Conservation (phyloP, 2,888 invertebrate genomes). For the Philaethria dido region DNA sequence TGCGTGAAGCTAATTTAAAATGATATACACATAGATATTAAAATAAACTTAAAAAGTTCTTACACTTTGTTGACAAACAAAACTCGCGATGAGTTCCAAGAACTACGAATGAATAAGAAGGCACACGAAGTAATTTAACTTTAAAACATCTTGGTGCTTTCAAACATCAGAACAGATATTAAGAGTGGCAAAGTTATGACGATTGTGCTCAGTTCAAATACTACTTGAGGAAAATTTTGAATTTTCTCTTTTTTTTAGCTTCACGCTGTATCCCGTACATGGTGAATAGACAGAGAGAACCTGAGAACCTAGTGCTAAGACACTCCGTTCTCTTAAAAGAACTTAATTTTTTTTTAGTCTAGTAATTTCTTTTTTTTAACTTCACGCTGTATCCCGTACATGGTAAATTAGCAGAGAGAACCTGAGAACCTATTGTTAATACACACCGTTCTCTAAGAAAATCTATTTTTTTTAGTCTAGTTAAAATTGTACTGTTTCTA, state of each 20-base stretch:
- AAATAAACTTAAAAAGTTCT: background rate
- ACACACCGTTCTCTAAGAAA: too few species aligned
- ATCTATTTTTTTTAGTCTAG: too few species aligned
- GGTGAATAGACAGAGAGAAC: background rate
- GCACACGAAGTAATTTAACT: conserved; percentile 20
- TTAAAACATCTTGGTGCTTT: conserved; percentile 8
- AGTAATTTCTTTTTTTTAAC: too few species aligned
- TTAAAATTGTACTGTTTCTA: too few species aligned
- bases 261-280: background rate
- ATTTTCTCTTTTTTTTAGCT: background rate
- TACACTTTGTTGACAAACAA: conserved; percentile 22
- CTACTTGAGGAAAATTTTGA: background rate
- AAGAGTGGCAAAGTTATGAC: background rate
- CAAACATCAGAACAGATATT: conserved; percentile 13
- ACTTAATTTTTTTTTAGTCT: too few species aligned
- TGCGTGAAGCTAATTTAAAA: too few species aligned
- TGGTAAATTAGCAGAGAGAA: too few species aligned
- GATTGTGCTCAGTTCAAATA: background rate
- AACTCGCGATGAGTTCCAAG: conserved; percentile 13
- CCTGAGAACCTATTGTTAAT: too few species aligned
- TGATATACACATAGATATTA: background rate
- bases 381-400: too few species aligned
- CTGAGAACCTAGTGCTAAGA: too few species aligned
- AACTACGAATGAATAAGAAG: conserved; percentile 17
- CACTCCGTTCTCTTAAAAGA: too few species aligned